Evolutionary conservation across 1,140 invertebrate species (phyloP).

Genomic region (Delia radicum): DNA sequence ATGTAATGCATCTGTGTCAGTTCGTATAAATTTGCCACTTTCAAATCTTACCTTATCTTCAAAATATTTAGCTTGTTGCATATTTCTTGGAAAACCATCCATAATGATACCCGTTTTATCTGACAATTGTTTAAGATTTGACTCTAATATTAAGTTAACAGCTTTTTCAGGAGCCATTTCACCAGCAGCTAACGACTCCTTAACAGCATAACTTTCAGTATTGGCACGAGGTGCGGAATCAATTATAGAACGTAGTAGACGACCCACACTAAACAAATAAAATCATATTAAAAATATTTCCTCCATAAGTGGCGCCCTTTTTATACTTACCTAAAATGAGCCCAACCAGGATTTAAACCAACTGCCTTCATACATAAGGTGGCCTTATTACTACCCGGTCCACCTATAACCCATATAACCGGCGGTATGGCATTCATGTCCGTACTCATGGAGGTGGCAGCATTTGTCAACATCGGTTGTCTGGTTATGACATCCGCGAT

Average conservation of each 20-base stretch:
- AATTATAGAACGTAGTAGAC: conserved; percentile 67
- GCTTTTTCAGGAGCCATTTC: conserved; percentile 75
- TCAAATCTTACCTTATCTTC: conserved; percentile 77
- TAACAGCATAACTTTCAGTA: conserved; percentile 58
- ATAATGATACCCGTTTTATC: conserved; percentile 74
- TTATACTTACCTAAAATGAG: conserved; percentile 63
- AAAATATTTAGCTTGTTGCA: conserved; percentile 81
- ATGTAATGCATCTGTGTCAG: too few species aligned
- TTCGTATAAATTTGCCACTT: too few species aligned
- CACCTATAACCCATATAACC: conserved; percentile 79
- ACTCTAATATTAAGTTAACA: conserved; percentile 67
- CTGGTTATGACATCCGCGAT: conserved; percentile 35
- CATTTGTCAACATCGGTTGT: conserved; percentile 37
- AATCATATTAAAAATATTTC: background rate
- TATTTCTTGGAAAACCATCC: conserved; percentile 86
- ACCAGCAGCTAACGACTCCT: conserved; percentile 73
- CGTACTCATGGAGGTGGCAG: conserved; percentile 42
- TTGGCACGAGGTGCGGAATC: conserved; percentile 61
- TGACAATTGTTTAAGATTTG: conserved; percentile 57
- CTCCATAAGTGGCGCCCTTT: background rate
- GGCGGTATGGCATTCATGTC: conserved; percentile 58
- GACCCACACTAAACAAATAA: conserved; percentile 63
- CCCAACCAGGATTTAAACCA: conserved; percentile 68
- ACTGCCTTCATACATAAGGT: conserved; percentile 69
- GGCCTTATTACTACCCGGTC: conserved; percentile 78